Percentiles rank a stretch among this genome's conserved stretches.
Evolutionary conservation across 2,888 invertebrate genomes (phyloP).

Genomic region (Frankliniella intonsa): DNA sequence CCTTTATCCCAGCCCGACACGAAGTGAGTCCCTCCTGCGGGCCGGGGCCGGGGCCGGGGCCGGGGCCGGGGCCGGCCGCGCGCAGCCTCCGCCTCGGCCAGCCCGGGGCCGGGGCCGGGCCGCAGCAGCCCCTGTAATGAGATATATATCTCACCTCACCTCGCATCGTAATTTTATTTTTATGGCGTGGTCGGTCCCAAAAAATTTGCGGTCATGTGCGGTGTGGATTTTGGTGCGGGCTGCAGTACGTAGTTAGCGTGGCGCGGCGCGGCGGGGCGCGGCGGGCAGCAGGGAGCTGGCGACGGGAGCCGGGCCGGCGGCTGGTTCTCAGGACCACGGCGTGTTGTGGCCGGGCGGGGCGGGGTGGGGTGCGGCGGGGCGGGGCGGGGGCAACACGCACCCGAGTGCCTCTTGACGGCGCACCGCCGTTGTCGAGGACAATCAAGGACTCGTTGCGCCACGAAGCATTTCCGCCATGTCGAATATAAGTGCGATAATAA

Average conservation of each 20-base stretch:
- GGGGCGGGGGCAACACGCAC: neutral
- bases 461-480: too few relatives aligned
- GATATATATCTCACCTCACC: too few relatives aligned
- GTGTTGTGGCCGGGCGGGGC: neutral
- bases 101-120: too few relatives aligned
- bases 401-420: slow-evolving; percentile 13
- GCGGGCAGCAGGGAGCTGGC: neutral
- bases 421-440: neutral
- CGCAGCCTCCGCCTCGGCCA: too few relatives aligned
- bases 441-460: neutral
- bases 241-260: neutral
- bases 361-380: neutral
- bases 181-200: neutral
- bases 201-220: slow-evolving; percentile 6
- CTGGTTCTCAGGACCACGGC: slow-evolving; percentile 2
- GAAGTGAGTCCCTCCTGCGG: too few relatives aligned
- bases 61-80: too few relatives aligned
- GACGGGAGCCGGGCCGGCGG: slow-evolving; percentile 10
- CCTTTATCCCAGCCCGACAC: too few relatives aligned
- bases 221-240: neutral
- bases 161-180: too few relatives aligned
- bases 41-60: too few relatives aligned
- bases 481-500: too few relatives aligned
- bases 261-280: neutral
- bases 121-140: too few relatives aligned